Base-by-base conservation (phyloP, 2,797 vertebrate genomes). In the Synanceia verrucosa region DNA sequence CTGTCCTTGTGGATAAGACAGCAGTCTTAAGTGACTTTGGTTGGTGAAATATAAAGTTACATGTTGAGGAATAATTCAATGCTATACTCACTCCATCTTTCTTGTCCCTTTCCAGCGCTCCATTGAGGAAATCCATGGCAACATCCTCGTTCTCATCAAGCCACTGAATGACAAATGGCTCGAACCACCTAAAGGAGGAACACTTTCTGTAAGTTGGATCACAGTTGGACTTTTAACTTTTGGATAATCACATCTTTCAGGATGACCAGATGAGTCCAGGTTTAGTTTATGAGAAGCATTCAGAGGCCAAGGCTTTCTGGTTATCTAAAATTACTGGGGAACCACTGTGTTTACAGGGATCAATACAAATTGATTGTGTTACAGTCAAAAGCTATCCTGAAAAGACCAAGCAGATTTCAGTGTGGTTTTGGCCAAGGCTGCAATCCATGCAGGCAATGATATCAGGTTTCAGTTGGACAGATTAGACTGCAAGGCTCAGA, bases 121-220 rank as follows among this genome's bases (percentile, higher is more conserved):
- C 98, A 9, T 97, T 96, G 64, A 99, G 95, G 86, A 99, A 99
- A 79, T 99, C 98, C 96, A 98, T 95, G 64, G 97, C 96, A 19
- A 98, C 96, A 8, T 96, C 98, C 89, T 99, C 98, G 16, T 99
- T 99, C 92, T 99, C 98, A 85, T 96, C 97, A 60, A 99, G 93
- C 98, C 98, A 99, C 88, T 99, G 97, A 83, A 99, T 98, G 75
- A 98, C 98, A 86, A 99, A 99, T 4, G 98, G 96, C 72, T 99
- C 98, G 63, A 99, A 99, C 98, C 98, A 99, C 87, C 98, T 99
- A 66, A 59, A 73, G 69, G 71, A 69, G 21, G 70, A 73, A 58
- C 26, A 9, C 4, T 9, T 56, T 59, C 12, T 24, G 8, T 55
- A 41, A 23, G 19, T 65, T 26, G 53, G 68, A 47, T 56, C 37